Percentiles rank a stretch among this genome's conserved stretches.
phyloP scores from a whole-genome alignment of 92 coral and sea anemone species.

The Metridium senile region DNA sequence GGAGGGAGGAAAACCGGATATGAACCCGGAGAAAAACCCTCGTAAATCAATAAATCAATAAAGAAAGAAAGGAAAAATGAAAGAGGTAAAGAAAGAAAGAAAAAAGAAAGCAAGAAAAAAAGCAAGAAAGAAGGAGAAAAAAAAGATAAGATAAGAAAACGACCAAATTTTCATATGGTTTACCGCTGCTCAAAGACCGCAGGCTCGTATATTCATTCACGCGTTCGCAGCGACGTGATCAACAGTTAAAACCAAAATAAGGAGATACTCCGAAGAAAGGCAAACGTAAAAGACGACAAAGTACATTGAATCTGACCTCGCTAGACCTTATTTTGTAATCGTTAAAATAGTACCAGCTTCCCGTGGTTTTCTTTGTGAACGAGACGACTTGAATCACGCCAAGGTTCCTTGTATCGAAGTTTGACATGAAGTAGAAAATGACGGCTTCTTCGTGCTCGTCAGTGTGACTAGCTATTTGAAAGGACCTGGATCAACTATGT shows the following conservation, averaged over 20 bases:
- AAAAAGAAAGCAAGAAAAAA: not conserved
- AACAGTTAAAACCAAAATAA: constrained; percentile 47
- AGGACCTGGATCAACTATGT: constrained; percentile 21
- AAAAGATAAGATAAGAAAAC: not conserved
- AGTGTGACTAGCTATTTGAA: constrained; percentile 20
- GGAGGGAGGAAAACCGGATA: too few species aligned
- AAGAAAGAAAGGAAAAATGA: not conserved
- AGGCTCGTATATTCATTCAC: constrained; percentile 40
- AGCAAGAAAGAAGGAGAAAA: not conserved
- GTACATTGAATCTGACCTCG: not conserved
- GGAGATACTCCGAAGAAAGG: not conserved
- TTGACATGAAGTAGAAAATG: constrained; percentile 19
- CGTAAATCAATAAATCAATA: too few species aligned
- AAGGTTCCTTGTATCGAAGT: not conserved
- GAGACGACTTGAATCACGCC: constrained; percentile 8
- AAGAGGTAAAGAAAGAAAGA: not conserved
- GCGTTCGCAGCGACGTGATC: constrained; percentile 20
- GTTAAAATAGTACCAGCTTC: not conserved
- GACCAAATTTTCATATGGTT: not conserved
- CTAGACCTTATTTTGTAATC: not conserved
- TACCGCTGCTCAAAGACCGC: constrained; percentile 31
- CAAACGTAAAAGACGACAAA: not conserved
- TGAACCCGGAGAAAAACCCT: not conserved
- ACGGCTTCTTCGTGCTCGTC: constrained; percentile 31
- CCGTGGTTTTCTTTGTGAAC: constrained; percentile 18